Percentiles rank a stretch among this genome's conserved stretches.
Conservation (phyloP, 2,113 vertebrate genomes). For the Albula goreensis region DNA sequence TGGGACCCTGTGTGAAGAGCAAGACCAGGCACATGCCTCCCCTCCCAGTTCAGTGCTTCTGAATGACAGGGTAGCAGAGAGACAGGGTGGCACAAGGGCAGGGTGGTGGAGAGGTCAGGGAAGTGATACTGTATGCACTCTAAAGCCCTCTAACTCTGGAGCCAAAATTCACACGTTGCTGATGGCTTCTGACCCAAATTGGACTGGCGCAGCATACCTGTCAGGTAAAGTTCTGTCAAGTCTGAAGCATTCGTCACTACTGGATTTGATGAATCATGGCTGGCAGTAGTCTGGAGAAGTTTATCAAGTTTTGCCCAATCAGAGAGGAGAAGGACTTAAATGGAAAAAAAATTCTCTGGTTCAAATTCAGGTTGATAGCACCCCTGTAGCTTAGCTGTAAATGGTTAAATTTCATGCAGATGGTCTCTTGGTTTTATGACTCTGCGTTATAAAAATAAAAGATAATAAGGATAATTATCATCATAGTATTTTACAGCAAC, state of each 20-base stretch:
- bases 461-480: background rate
- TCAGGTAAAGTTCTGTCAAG: background rate
- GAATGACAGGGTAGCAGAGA: constrained; percentile 62
- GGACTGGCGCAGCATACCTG: background rate
- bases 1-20: background rate
- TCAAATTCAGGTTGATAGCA: background rate
- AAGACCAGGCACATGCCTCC: background rate
- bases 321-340: background rate
- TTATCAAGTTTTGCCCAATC: background rate
- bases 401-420: background rate
- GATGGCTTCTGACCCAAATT: background rate
- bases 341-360: background rate
- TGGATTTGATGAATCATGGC: background rate
- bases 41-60: background rate
- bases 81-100: constrained; percentile 61
- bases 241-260: background rate
- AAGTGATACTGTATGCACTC: background rate
- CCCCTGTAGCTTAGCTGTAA: background rate
- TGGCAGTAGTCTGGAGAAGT: constrained; percentile 2
- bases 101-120: constrained; percentile 66
- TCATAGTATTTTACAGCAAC: background rate
- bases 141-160: background rate
- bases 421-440: background rate
- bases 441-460: background rate
- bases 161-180: background rate